These are phyloP conservation scores for Aulostomus chinensis DNA, from an alignment of 2,797 vertebrate species.

Conservation along the genomic window DNA sequence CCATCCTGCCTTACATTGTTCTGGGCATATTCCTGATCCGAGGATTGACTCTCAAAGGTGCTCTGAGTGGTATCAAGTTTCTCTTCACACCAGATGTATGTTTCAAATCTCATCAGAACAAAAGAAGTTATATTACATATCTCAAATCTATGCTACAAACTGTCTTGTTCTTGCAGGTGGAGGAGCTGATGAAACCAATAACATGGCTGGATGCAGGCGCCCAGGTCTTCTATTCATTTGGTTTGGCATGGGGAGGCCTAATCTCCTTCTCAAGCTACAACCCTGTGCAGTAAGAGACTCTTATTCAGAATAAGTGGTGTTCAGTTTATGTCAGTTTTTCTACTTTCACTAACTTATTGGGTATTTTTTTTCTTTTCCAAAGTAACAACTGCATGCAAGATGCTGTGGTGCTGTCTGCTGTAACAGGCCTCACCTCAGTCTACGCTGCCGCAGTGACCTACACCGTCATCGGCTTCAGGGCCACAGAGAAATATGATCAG, in stretches of 20 bases:
- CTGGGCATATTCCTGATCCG: slow-evolving; percentile 94
- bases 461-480: slow-evolving; percentile 94
- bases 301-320: too few species aligned
- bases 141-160: not conserved
- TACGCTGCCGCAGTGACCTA: slow-evolving; percentile 92
- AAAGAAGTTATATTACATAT: not conserved
- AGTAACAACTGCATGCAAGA: slow-evolving; percentile 96
- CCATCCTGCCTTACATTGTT: slow-evolving; percentile 91
- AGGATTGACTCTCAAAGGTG: slow-evolving; percentile 90
- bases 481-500: slow-evolving; percentile 87
- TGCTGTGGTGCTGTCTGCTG: slow-evolving; percentile 84
- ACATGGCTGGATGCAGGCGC: slow-evolving; percentile 95
- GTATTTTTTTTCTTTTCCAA: too few species aligned
- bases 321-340: too few species aligned
- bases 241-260: slow-evolving; percentile 92
- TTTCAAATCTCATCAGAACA: slow-evolving; percentile 7
- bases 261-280: slow-evolving; percentile 99
- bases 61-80: slow-evolving; percentile 84
- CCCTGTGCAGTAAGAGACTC: slow-evolving; percentile 89
- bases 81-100: slow-evolving; percentile 93
- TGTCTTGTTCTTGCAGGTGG: slow-evolving; percentile 70
- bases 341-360: too few species aligned
- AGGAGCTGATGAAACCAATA: slow-evolving; percentile 85
- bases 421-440: slow-evolving; percentile 90
- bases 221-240: slow-evolving; percentile 95